phyloP scores from a whole-genome alignment of 2,797 vertebrate species.

The Periophthalmus magnuspinnatus region DNA sequence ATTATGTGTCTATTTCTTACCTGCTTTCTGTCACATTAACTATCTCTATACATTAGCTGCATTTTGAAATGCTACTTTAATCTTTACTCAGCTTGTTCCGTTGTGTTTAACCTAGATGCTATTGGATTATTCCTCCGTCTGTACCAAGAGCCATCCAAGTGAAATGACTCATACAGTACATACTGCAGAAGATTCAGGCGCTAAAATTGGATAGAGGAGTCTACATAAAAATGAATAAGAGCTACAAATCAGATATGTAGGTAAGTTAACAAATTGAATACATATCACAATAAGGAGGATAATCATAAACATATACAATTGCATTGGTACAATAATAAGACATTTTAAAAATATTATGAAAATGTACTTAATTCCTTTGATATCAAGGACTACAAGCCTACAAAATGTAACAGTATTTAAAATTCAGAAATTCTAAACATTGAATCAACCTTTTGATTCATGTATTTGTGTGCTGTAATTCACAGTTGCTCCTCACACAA shows the following conservation, averaged over 20 bases:
- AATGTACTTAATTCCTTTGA: background rate
- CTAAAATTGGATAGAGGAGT: constrained; percentile 31
- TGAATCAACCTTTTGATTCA: background rate
- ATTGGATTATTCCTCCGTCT: constrained; percentile 36
- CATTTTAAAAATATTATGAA: background rate
- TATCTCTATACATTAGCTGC: constrained; percentile 1
- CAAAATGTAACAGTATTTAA: background rate
- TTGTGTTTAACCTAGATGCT: constrained; percentile 34
- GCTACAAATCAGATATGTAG: constrained; percentile 2
- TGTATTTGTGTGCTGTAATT: background rate
- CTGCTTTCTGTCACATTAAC: constrained; percentile 1
- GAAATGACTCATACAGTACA: constrained; percentile 46
- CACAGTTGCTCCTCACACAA: background rate
- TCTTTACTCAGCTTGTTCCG: constrained; percentile 12
- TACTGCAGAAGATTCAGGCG: constrained; percentile 30
- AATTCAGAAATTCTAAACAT: background rate
- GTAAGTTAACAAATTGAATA: background rate
- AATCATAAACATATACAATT: background rate
- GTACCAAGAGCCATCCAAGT: constrained; percentile 31
- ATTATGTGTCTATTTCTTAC: background rate
- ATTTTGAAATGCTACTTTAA: background rate
- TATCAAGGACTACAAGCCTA: background rate
- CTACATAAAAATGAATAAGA: constrained; percentile 18
- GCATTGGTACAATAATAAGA: background rate
- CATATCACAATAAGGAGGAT: background rate